Base-by-base conservation (phyloP, 2,113 vertebrate genomes). In the Pipa parva region DNA sequence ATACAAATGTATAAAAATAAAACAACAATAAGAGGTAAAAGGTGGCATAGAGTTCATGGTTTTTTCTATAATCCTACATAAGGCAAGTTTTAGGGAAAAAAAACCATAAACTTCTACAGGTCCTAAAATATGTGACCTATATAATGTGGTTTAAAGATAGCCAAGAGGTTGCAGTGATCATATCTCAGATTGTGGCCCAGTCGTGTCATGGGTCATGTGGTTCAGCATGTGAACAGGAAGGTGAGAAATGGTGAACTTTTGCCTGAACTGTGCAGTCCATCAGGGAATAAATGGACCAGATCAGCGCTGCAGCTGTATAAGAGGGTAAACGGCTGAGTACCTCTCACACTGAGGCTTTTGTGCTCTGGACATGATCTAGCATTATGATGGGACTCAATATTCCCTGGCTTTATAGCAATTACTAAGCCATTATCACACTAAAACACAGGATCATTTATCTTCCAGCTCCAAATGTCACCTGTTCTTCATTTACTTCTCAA, bases 231-330 rank as follows among this genome's bases (percentile, higher is more conserved):
- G 91, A 92, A 91, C 92, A 92, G 92, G 94, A 97, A 95, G 92
- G 92, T 91, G 87, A 90, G 90, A 85, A 80, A 74, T 79, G 76
- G 79, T 88, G 92, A 94, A 92, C 94, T 91, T 91, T 94, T 92
- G 87, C 91, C 93, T 93, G 79, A 75, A 86, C 88, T 74, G 79
- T 86, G 87, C 87, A 88, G 87, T 92, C 89, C 92, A 89, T 95
- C 95, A 95, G 88, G 82, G 85, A 90, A 88, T 88, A 93, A 97
- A 94, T 94, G 94, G 92, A 91, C 90, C 92, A 94, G 79, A 90
- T 91, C 92, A 85, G 56, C 76, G 83, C 76, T 81, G 88, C 91
- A 91, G 90, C 89, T 91, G 88, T 80, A 83, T 84, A 59, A 51
- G 77, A 80, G 82, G 80, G 84, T 67, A 71, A 75, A 76, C 0